Evolutionary conservation across 1,140 invertebrate species (phyloP).

Genomic region (Diprion similis): DNA sequence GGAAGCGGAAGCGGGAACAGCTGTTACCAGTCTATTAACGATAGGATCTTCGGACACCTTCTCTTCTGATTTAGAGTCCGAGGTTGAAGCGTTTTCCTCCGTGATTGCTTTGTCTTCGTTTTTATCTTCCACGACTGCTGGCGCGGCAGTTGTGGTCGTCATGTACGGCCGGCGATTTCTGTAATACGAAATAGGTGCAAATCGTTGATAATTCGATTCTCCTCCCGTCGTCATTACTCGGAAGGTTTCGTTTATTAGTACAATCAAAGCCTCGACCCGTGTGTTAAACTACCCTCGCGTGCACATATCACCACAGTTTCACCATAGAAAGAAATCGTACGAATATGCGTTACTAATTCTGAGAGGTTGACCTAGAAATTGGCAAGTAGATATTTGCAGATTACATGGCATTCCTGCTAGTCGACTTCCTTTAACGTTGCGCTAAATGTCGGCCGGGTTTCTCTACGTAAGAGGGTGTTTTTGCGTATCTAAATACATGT

Average conservation of each 20-base stretch:
- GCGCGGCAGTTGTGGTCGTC: slow-evolving; percentile 48
- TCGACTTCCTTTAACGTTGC: no score
- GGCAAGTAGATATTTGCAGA: no score
- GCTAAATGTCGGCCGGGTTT: no score
- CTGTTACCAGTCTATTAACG: slow-evolving; percentile 27
- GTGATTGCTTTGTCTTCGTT: slow-evolving; percentile 34
- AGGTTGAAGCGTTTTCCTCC: slow-evolving; percentile 30
- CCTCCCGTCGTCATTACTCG: background rate
- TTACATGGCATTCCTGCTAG: no score
- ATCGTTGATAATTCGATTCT: slow-evolving; percentile 1
- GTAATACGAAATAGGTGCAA: slow-evolving; percentile 25
- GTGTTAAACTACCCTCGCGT: no score
- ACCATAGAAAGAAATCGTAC: no score
- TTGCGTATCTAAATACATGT: slow-evolving; percentile 50
- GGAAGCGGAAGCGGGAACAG: slow-evolving; percentile 11
- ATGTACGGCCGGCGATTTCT: slow-evolving; percentile 55
- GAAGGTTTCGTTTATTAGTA: background rate
- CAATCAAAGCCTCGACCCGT: no score
- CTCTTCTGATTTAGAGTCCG: slow-evolving; percentile 29
- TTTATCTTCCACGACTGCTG: slow-evolving; percentile 48
- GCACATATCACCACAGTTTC: no score
- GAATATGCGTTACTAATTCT: no score
- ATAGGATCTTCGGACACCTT: slow-evolving; percentile 32
- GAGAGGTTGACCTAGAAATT: no score
- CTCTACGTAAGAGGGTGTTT: slow-evolving; percentile 21